These are phyloP conservation scores for Pavo muticus DNA, from an alignment of 2,113 vertebrate species.

Conservation along the genomic window DNA sequence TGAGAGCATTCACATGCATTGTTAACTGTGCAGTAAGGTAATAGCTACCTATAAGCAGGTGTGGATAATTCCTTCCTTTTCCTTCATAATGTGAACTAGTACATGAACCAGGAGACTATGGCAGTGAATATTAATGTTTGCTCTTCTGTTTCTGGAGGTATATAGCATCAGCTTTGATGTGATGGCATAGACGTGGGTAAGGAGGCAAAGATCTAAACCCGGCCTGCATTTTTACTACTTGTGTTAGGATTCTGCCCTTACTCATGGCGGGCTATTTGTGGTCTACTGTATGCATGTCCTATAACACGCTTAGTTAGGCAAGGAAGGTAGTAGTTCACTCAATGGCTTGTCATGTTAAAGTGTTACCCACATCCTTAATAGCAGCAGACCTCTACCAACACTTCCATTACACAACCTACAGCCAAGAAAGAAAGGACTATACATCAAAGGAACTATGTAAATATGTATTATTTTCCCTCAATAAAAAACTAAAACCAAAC, in stretches of 20 bases:
- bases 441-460: background rate
- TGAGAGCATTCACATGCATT: rapidly evolving
- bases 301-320: background rate
- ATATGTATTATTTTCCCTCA: too few species aligned
- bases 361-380: background rate
- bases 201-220: background rate
- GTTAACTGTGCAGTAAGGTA: background rate
- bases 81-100: background rate
- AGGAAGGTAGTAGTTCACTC: background rate
- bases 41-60: background rate
- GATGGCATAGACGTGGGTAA: background rate
- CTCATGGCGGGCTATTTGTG: background rate
- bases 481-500: background rate
- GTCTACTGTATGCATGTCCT: too few species aligned
- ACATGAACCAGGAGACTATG: background rate
- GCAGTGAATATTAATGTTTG: background rate
- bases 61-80: background rate
- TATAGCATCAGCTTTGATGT: rapidly evolving
- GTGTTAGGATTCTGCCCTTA: background rate
- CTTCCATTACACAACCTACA: background rate
- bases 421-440: background rate
- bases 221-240: background rate
- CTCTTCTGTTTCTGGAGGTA: background rate
- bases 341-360: background rate
- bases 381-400: rapidly evolving